Evolutionary conservation across 2,797 vertebrate species (phyloP).

Genomic region (Chloroceryle amazona): DNA sequence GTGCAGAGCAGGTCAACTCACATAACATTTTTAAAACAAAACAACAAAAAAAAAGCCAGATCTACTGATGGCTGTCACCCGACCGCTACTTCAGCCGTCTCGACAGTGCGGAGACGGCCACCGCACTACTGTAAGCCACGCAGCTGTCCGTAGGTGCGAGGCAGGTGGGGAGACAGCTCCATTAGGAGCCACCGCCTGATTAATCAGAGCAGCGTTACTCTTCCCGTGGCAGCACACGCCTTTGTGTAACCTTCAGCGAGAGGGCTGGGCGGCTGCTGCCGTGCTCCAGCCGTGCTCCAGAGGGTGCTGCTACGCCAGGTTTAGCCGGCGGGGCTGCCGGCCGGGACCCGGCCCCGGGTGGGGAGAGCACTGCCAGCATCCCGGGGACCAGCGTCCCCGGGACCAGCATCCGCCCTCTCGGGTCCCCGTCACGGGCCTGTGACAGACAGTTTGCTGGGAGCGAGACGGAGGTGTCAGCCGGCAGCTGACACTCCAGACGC

Average conservation of each 20-base stretch:
- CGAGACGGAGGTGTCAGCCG: background rate
- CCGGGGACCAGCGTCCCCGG: background rate
- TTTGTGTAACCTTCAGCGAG: background rate
- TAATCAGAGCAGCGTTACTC: background rate
- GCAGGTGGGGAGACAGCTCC: background rate
- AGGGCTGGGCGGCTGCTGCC: background rate
- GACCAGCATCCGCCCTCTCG: too few species aligned
- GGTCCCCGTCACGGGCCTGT: fast-evolving
- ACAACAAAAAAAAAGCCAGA: background rate
- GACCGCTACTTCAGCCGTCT: background rate
- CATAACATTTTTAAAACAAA: background rate
- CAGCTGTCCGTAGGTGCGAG: background rate
- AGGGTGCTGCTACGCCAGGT: slow-evolving; percentile 9
- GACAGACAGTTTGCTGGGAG: fast-evolving
- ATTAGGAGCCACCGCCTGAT: background rate
- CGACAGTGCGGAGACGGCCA: background rate
- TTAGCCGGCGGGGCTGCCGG: background rate
- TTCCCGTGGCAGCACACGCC: background rate
- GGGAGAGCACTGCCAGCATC: background rate
- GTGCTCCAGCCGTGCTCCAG: background rate
- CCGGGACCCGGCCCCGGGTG: too few species aligned
- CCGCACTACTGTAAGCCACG: fast-evolving
- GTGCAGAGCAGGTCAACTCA: background rate
- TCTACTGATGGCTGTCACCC: background rate
- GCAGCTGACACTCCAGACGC: background rate